Evolutionary conservation across 2,888 invertebrate species (phyloP), one percentile per base, ranked within the genome.

Genomic region (Athalia rosae): DNA sequence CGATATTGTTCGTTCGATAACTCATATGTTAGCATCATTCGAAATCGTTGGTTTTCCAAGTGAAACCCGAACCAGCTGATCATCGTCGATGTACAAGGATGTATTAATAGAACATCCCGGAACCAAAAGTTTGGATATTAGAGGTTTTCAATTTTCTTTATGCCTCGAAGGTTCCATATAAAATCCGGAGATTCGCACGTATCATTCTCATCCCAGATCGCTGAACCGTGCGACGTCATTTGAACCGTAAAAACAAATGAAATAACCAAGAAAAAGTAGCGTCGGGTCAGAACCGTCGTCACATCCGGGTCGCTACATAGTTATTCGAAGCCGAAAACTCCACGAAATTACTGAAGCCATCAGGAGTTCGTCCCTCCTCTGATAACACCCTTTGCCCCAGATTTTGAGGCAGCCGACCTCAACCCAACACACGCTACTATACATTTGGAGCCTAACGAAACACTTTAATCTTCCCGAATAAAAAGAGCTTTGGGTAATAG

Each of bases 351-450:
- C 53, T 50, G 28, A 28, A 28, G 28, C 67, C 67, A 67, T 67
- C 67, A 53, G 43, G 28, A 67, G 67, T 67, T 28, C 67, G 53
- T 53, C 67, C 48, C 67, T 67, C 48, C 48, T 67, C 67, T 67
- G 67, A 48, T 67, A 67, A 47, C 64, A 64, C 64, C n/a, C 47
- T 47, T 13, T 8, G 13, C 45, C 64, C 62, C 50, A 67, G 48
- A 67, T 50, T 67, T 67, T 67, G 50, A 53, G 41, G 28, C 28
- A 28, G 2, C 67, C 11, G 53, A 15, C 48, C 50, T 53, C 48
- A 28, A 67, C 53, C 9, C n/a, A 4, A 50, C 15, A 67, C 28
- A 28, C 28, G 28, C 28, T 28, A 41, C 1, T 48, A 28, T 67
- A 67, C 67, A 67, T 53, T 67, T 50, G 11, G 67, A 15, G 53